Evolutionary conservation across 2,797 vertebrate species (phyloP).

Genomic region (Anguilla pacifica): DNA sequence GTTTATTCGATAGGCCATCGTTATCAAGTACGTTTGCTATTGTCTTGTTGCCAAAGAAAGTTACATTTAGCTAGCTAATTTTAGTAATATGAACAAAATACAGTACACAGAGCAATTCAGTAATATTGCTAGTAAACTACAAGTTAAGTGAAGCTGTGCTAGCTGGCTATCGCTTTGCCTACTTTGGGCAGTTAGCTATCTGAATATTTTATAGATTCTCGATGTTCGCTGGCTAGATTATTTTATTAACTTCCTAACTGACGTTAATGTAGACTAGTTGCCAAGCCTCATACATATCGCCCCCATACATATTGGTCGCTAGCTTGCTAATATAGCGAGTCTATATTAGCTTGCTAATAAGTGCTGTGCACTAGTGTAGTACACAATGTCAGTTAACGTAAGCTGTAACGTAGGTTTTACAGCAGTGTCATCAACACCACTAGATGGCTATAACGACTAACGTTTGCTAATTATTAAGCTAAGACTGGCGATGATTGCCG

Average conservation of each 20-base stretch:
- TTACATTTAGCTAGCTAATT: neutral
- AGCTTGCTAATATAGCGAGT: neutral
- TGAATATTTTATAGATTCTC: no score
- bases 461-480: neutral
- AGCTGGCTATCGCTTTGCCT: neutral
- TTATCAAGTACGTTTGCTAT: neutral
- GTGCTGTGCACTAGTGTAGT: neutral
- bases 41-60: neutral
- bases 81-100: neutral
- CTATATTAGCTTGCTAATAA: neutral
- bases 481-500: neutral
- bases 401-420: neutral
- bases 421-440: neutral
- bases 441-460: neutral
- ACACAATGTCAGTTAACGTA: neutral
- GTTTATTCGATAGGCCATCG: neutral
- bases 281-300: neutral
- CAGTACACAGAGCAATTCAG: neutral
- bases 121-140: neutral
- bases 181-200: neutral
- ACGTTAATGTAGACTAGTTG: no score
- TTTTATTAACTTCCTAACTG: neutral
- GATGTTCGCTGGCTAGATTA: neutral
- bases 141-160: neutral
- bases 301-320: no score